These are phyloP conservation scores for Lucilia cuprina DNA, from an alignment of 1,140 invertebrate genomes.

Conservation along the genomic window DNA sequence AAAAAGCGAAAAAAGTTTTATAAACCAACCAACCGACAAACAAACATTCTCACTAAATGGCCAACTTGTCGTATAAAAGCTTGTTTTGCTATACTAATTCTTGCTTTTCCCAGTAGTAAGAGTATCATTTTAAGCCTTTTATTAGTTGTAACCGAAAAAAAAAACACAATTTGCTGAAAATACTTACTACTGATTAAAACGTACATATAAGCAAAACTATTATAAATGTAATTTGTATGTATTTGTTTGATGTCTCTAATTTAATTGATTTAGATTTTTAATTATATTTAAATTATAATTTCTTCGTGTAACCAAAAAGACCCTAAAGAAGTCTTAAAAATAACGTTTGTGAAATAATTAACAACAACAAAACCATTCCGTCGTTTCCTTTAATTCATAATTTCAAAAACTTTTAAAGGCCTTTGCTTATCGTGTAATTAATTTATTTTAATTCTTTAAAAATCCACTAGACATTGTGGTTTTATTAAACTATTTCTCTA, in stretches of 20 bases:
- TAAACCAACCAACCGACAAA: neutral
- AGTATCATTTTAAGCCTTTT: neutral
- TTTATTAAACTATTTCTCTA: neutral
- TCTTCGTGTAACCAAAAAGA: neutral
- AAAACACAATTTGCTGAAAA: no score
- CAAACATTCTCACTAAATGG: neutral
- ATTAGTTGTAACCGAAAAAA: neutral
- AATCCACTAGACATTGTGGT: neutral
- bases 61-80: neutral
- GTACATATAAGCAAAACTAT: neutral
- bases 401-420: neutral
- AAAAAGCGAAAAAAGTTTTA: neutral
- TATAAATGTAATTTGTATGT: neutral
- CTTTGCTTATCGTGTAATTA: neutral
- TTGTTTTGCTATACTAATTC: no score
- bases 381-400: neutral
- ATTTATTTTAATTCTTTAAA: neutral
- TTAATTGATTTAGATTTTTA: neutral
- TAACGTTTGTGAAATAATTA: neutral
- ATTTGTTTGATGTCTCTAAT: neutral
- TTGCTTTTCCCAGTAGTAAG: no score
- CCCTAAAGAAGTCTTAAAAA: neutral
- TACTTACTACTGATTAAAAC: no score
- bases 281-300: neutral
- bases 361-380: conserved; percentile 26